A percentile compares a stretch with the other conserved stretches of the same genome.
phyloP scores from a whole-genome alignment of 2,113 vertebrate species.

The Hymenochirus boettgeri region DNA sequence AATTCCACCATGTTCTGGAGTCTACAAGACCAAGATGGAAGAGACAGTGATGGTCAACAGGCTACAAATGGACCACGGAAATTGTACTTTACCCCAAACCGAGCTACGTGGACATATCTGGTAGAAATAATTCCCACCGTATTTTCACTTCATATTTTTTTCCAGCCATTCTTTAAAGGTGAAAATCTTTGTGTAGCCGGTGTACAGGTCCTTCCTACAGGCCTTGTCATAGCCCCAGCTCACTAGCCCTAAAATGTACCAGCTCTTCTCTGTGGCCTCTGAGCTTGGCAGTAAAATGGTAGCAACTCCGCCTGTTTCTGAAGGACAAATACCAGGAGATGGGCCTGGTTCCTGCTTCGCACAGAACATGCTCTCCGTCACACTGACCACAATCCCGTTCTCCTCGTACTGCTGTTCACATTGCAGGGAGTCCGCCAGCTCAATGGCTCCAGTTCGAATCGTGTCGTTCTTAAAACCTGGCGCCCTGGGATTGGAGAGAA shows the following conservation, averaged over 20 bases:
- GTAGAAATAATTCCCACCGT: too few species aligned
- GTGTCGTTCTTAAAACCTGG: constrained; percentile 66
- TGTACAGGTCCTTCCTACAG: constrained; percentile 82
- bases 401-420: constrained; percentile 92
- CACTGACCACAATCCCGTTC: constrained; percentile 76
- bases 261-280: constrained; percentile 61
- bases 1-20: too few species aligned
- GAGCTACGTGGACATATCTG: too few species aligned
- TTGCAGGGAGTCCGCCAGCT: constrained; percentile 76
- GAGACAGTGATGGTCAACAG: too few species aligned
- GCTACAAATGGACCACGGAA: too few species aligned
- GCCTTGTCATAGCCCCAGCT: constrained; percentile 91
- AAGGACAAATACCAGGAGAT: constrained; percentile 84
- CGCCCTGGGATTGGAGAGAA: constrained; percentile 61
- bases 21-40: too few species aligned
- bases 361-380: constrained; percentile 96
- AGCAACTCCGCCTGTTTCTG: constrained; percentile 90
- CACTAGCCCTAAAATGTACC: constrained; percentile 89
- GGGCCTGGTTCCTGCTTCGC: constrained; percentile 66
- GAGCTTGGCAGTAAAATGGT: constrained; percentile 66
- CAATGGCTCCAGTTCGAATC: constrained; percentile 73
- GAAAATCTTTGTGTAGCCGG: constrained; percentile 80
- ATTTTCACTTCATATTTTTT: constrained; percentile 87
- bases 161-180: constrained; percentile 95
- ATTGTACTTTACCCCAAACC: too few species aligned